phyloP scores from a whole-genome alignment of 2,797 vertebrate species.

The Clarias laeviceps region DNA sequence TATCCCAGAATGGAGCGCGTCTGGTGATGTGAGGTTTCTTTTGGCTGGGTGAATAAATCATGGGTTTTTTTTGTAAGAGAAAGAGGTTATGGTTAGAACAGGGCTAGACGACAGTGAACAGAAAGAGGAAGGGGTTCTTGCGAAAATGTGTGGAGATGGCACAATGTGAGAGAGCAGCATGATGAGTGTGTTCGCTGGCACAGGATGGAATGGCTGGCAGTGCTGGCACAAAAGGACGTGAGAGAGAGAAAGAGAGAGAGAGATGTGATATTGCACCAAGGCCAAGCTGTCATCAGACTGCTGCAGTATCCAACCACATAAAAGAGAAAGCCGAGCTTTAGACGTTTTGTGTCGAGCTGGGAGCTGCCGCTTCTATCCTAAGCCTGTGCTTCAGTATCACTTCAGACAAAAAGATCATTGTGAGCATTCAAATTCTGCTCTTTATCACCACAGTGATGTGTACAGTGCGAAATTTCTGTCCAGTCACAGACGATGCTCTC shows the following conservation, averaged over 20 bases:
- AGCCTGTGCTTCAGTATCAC: not conserved
- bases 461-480: not conserved
- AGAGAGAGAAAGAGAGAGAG: not conserved
- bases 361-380: constrained; percentile 13
- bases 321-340: constrained; percentile 11
- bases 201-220: constrained; percentile 6
- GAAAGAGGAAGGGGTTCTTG: constrained; percentile 35
- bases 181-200: constrained; percentile 18
- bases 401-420: constrained; percentile 24
- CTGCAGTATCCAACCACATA: constrained; percentile 3
- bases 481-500: not conserved
- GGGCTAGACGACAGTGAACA: constrained; percentile 22
- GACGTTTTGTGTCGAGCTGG: not conserved
- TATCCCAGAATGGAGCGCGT: constrained; percentile 5
- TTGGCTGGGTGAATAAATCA: constrained; percentile 27
- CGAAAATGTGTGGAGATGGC: constrained; percentile 2
- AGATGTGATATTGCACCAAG: constrained; percentile 21
- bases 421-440: not conserved
- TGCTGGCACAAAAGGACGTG: not conserved
- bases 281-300: constrained; percentile 29
- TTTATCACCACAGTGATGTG: not conserved
- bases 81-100: constrained; percentile 15
- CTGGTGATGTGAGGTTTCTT: constrained; percentile 45
- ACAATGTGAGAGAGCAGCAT: constrained; percentile 5
- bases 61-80: not conserved